Conservation (phyloP, 2,888 invertebrate genomes). For the Drosophila testacea region DNA sequence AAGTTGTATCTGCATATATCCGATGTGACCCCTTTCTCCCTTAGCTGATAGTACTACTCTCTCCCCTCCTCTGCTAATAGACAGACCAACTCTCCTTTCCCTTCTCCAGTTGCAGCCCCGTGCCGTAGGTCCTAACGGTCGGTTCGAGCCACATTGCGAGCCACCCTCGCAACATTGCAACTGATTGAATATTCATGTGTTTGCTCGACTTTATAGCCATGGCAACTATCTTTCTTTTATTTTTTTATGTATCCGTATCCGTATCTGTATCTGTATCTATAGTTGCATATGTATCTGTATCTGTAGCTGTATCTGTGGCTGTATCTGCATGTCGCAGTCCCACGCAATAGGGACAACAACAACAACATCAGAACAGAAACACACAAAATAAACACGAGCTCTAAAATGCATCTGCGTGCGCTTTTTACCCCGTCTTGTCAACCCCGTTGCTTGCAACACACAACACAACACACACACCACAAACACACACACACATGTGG, state of each 20-base stretch:
- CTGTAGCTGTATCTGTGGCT: constrained; percentile 11
- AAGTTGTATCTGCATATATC: not conserved
- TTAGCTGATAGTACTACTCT: not conserved
- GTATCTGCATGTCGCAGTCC: constrained; percentile 16
- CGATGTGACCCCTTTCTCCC: constrained; percentile 25
- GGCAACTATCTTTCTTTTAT: constrained; percentile 70
- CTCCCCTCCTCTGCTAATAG: not conserved
- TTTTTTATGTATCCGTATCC: constrained; percentile 23
- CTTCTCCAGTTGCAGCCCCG: not conserved
- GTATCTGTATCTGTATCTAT: constrained; percentile 6
- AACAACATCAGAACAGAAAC: not conserved
- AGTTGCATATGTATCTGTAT: constrained; percentile 6
- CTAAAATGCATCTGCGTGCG: constrained; percentile 74
- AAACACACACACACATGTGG: constrained; percentile 11
- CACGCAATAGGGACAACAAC: constrained; percentile 51
- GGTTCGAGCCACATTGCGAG: constrained; percentile 39
- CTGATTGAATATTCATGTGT: constrained; percentile 63
- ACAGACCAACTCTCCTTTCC: not conserved
- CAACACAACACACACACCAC: not conserved
- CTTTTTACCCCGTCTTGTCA: constrained; percentile 48
- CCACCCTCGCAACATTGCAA: constrained; percentile 50
- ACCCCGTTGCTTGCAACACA: no score
- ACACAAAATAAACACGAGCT: constrained; percentile 57
- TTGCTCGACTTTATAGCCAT: constrained; percentile 58
- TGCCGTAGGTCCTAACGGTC: constrained; percentile 51